Conservation (phyloP, 2,888 invertebrate genomes). For the Baccha elongata region DNA sequence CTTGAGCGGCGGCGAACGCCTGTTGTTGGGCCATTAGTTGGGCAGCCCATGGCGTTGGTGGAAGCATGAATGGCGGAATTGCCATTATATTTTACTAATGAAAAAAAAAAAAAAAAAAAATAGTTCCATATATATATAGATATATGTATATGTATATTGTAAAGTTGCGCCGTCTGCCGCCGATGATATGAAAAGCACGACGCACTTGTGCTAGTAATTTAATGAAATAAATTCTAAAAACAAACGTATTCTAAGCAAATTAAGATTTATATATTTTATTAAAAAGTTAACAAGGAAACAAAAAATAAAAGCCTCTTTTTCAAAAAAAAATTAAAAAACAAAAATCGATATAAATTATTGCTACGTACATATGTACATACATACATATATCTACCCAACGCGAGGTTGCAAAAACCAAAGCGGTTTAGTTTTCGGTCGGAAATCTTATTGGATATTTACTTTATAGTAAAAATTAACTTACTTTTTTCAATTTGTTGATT, state of each 20-base stretch:
- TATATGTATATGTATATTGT: not conserved
- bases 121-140: not conserved
- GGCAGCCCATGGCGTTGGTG: slow-evolving; percentile 90
- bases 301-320: no score
- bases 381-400: slow-evolving; percentile 13
- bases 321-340: no score
- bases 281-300: no score
- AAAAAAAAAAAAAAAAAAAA: slow-evolving; percentile 16
- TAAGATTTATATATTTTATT: no score
- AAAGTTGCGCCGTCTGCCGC: no score
- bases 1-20: slow-evolving; percentile 86
- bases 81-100: slow-evolving; percentile 77
- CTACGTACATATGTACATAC: not conserved
- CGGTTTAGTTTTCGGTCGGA: not conserved
- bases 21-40: slow-evolving; percentile 95
- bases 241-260: no score
- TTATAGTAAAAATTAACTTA: slow-evolving; percentile 18
- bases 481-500: not conserved
- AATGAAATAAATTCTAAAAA: no score
- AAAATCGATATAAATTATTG: no score
- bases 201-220: no score
- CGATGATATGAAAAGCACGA: no score
- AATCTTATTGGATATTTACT: no score
- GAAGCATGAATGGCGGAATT: slow-evolving; percentile 82
- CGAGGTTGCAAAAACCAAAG: slow-evolving; percentile 14